phyloP scores from a whole-genome alignment of 2,797 vertebrate species.

The Garrulus glandarius region DNA sequence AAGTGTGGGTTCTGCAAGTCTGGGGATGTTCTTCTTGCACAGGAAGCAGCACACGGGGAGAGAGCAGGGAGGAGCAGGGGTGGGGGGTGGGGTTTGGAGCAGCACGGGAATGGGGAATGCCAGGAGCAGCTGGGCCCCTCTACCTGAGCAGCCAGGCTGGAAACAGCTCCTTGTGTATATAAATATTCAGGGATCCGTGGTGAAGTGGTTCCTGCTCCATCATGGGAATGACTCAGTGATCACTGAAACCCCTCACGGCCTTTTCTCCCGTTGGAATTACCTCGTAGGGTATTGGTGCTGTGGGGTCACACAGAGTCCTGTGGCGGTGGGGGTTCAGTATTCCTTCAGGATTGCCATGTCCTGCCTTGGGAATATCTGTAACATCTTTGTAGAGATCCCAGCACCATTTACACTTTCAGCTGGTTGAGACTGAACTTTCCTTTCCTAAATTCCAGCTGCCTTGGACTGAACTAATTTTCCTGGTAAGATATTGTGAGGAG shows the following conservation, averaged over 20 bases:
- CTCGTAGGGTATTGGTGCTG: background rate
- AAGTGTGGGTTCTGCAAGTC: background rate
- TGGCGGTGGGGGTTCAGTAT: rapidly evolving
- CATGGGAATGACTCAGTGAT: background rate
- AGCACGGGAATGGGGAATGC: background rate
- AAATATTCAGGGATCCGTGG: background rate
- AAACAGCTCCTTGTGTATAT: background rate
- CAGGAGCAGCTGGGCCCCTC: background rate
- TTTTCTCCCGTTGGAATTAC: background rate
- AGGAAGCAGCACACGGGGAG: background rate
- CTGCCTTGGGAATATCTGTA: background rate
- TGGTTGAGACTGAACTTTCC: background rate
- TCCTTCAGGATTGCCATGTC: background rate
- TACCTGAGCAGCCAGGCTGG: background rate
- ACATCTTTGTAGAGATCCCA: background rate
- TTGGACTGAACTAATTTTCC: background rate
- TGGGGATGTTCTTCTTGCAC: background rate
- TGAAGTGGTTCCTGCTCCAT: background rate
- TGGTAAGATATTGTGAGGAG: background rate
- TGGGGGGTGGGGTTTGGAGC: background rate
- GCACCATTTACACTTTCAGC: background rate
- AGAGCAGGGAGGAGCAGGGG: background rate
- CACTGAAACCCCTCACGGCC: background rate
- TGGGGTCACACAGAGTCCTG: background rate
- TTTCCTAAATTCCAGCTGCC: background rate